phyloP scores from a whole-genome alignment of 2,113 vertebrate genomes.

The Phaetusa simplex region DNA sequence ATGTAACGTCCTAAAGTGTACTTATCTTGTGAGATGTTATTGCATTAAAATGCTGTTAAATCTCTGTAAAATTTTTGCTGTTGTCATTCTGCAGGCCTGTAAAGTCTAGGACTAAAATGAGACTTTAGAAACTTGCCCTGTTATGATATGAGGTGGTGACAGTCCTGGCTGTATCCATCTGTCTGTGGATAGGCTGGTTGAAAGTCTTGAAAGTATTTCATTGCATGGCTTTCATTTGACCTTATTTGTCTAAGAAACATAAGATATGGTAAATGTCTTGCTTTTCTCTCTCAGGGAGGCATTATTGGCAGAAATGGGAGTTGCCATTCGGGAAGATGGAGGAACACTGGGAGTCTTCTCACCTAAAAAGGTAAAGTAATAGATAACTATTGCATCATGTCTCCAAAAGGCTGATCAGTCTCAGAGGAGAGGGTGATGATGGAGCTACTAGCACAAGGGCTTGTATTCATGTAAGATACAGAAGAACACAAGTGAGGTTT shows the following conservation, averaged over 20 bases:
- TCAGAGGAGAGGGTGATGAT: neutral
- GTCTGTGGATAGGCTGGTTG: neutral
- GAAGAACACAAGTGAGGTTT: neutral
- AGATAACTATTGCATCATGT: neutral
- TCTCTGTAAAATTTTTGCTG: neutral
- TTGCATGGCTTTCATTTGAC: neutral
- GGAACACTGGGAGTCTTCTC: conserved; percentile 98
- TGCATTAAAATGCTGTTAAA: neutral
- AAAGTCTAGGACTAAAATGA: neutral
- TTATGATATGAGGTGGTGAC: neutral
- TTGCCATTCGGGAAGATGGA: conserved; percentile 97
- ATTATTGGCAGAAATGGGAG: conserved; percentile 96
- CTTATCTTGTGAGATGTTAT: neutral
- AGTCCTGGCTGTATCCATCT: neutral
- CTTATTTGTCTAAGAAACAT: neutral
- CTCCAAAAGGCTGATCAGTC: neutral
- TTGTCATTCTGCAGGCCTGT: neutral
- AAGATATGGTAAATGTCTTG: neutral
- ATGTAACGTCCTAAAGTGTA: neutral
- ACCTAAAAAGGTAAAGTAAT: conserved; percentile 91
- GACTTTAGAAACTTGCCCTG: neutral
- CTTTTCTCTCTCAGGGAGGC: conserved; percentile 84
- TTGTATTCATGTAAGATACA: neutral
- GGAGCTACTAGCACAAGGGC: neutral
- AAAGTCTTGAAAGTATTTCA: neutral